Base-by-base conservation (phyloP, 35 echinoderm and acorn worm genomes). In the Holothuria glaberrima region DNA sequence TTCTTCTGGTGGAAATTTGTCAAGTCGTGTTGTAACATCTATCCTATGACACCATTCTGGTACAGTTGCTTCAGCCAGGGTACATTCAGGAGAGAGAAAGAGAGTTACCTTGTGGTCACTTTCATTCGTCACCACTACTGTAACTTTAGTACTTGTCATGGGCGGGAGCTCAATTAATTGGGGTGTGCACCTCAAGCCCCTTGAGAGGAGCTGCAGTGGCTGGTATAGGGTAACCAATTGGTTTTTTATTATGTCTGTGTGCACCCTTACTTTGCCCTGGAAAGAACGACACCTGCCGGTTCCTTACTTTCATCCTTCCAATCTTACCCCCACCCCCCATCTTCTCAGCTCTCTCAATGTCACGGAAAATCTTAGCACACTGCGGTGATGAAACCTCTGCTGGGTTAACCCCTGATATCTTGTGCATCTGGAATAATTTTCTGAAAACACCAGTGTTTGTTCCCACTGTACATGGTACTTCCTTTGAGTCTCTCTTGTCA, bases 361-460 rank as follows among this genome's bases (percentile, higher is more conserved):
- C 48, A n/a, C 50, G 69, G 58, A 89, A 94, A 25, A 94, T 90
- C 20, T 56, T 71, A 1, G 30, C 26, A 65, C 87, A 90, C 52
- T 4, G 29, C 4, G 92, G 22, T 88, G 78, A 13, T 59, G 22
- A 10, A 88, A 50, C 20, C 44, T 89, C 68, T 92, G 81, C 20
- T 73, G 20, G 65, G 60, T 88, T 34, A 4, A 86, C 73, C 32
- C 83, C 92, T 20, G 27, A n/a, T 41, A 28, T 13, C 24, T 38
- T 89, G 41, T 86, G 89, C 13, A 85, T 30, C 32, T 68, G 68
- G 31, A 59, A 90, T 31, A 46, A 59, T 25, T 83, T 45, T n/a
- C 75, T 22, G 64, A 93, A 93, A 16, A 93, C n/a, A 3, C 92
- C 92, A 27, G 92, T 64, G 48, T 93, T 93, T 27, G 92, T 93